Percentiles rank a stretch among this genome's conserved stretches.
These are phyloP conservation scores for Oncorhynchus kisutch DNA, from an alignment of 2,113 vertebrate species.

Conservation along the genomic window DNA sequence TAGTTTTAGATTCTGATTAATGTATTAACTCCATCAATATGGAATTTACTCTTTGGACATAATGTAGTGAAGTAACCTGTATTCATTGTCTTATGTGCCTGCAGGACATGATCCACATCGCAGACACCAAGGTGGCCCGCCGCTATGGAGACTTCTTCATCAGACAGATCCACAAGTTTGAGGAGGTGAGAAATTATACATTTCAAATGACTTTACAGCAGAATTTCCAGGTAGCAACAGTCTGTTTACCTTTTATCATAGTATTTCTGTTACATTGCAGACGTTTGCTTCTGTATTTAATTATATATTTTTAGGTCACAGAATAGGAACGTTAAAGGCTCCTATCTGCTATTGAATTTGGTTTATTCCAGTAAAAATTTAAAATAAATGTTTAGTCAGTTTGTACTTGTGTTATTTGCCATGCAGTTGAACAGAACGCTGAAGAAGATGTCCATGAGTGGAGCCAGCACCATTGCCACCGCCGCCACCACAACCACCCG, in stretches of 20 bases:
- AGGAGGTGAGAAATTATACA: conserved; percentile 81
- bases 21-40: not conserved
- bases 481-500: conserved; percentile 1
- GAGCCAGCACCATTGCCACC: conserved; percentile 5
- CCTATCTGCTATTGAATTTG: no score
- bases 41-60: not conserved
- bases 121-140: conserved; percentile 95
- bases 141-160: conserved; percentile 99
- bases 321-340: no score
- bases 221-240: no score
- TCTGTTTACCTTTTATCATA: no score
- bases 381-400: no score
- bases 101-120: conserved; percentile 99
- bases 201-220: no score
- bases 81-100: not conserved
- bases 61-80: not conserved
- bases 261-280: no score
- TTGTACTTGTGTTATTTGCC: not conserved
- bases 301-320: no score
- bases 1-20: not conserved
- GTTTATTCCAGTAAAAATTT: no score
- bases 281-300: not conserved
- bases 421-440: conserved; percentile 73
- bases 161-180: conserved; percentile 98
- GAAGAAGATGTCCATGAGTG: conserved; percentile 70